These are phyloP conservation scores for Drosophila flavopinicola DNA, from an alignment of 2,888 invertebrate species.

Conservation along the genomic window DNA sequence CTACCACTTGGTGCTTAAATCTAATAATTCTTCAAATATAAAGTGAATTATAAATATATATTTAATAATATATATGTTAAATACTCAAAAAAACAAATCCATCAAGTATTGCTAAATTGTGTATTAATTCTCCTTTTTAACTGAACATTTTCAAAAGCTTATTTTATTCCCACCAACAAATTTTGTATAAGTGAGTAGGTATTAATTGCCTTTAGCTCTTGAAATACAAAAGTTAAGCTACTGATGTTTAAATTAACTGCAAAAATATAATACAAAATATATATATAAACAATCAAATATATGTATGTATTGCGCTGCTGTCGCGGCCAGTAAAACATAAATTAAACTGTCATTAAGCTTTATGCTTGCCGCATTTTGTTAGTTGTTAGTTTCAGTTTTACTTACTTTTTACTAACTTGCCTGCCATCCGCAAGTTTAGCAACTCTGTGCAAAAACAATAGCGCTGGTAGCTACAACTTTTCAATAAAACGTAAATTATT, in stretches of 20 bases:
- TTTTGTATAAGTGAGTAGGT: no score
- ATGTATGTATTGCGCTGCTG: neutral
- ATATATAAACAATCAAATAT: no score
- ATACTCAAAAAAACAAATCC: no score
- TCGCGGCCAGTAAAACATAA: constrained; percentile 20
- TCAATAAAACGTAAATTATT: constrained; percentile 6
- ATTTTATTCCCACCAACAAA: no score
- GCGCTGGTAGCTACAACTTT: neutral
- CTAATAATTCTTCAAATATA: no score
- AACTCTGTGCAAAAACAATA: constrained; percentile 19
- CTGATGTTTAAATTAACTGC: neutral
- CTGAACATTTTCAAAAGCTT: no score
- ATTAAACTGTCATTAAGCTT: constrained; percentile 56
- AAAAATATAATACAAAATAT: neutral
- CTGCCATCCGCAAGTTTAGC: constrained; percentile 14
- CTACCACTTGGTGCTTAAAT: no score
- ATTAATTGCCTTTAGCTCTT: no score
- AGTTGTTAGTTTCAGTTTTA: constrained; percentile 8
- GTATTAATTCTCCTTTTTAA: no score
- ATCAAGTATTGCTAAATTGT: no score
- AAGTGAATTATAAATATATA: no score
- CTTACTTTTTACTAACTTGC: constrained; percentile 1
- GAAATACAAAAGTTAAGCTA: no score
- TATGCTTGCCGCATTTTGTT: constrained; percentile 30
- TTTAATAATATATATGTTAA: neutral